A percentile compares a stretch with the other conserved stretches of the same genome.
Evolutionary conservation across 2,888 invertebrate species (phyloP).

Genomic region (Empis stercorea): DNA sequence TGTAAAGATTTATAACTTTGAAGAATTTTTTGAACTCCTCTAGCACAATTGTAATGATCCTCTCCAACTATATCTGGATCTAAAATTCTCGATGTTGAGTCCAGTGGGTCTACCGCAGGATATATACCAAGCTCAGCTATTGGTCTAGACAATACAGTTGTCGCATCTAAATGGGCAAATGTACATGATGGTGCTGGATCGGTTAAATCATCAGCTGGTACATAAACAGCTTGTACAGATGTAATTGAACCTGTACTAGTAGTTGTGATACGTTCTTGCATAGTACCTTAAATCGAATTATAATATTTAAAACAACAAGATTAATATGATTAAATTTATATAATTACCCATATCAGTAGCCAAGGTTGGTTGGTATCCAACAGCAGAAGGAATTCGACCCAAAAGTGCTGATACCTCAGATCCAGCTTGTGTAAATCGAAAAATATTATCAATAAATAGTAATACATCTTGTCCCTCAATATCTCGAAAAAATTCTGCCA

Average conservation of each 20-base stretch:
- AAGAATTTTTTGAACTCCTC: conserved; percentile 83
- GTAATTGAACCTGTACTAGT: conserved; percentile 92
- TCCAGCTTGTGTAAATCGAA: conserved; percentile 86
- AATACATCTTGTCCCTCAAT: conserved; percentile 88
- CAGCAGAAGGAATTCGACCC: conserved; percentile 90
- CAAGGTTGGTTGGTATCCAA: conserved; percentile 89
- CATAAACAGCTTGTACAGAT: conserved; percentile 89
- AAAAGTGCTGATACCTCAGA: conserved; percentile 80
- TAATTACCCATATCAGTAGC: conserved; percentile 84
- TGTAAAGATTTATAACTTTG: conserved; percentile 66
- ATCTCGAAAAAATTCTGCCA: conserved; percentile 91
- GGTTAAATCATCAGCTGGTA: conserved; percentile 91
- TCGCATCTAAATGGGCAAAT: conserved; percentile 92
- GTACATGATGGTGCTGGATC: conserved; percentile 93
- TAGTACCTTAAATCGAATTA: conserved; percentile 39
- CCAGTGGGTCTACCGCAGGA: conserved; percentile 88
- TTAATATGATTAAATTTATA: neutral
- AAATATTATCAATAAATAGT: conserved; percentile 93
- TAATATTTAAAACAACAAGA: neutral
- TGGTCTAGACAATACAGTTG: conserved; percentile 83
- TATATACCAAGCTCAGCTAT: conserved; percentile 89
- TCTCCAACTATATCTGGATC: conserved; percentile 81
- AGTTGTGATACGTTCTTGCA: conserved; percentile 94
- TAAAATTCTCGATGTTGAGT: conserved; percentile 89
- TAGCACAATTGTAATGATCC: conserved; percentile 79